Base-by-base conservation (phyloP, 2,797 vertebrate species). In the Sebastes trivittatus region DNA sequence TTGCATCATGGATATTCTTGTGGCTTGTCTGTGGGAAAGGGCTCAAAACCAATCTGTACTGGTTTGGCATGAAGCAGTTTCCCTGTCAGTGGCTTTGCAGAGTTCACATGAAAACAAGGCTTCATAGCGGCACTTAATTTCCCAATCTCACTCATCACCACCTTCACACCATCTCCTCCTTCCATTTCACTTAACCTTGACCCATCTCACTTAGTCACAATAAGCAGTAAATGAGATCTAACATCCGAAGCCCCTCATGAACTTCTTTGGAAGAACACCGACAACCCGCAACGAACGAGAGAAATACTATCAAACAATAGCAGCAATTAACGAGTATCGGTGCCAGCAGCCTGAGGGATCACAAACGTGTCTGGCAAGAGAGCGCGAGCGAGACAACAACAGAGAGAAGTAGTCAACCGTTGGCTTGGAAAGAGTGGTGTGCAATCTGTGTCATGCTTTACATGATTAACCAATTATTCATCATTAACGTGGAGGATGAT, bases 1-100 rank as follows among this genome's bases (percentile, higher is more conserved):
- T 72, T 88, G 79, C 83, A 83, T 82, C 49, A 66, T 65, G 25
- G 73, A 66, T 82, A 62, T 81, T 64, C 20, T 82, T 42, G 78
- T 36, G 49, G 70, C 64, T 34, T 7, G 29, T 55, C 64, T 74
- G 79, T 78, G 67, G 64, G 64, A 56, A 81, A 62, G 49, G 7
- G 54, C 27, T 60, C 56, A 7, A 59, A 78, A 82, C 27, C 64
- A 75, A 78, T 76, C 2, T 34, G 65, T 8, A 11, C 56, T 7
- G 2, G 13, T 49, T 52, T 83, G 72, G 22, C 77, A 72, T 60
- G n/a, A 78, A 80, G 65, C 72, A 75, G 72, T 76, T 74, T 20
- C 46, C 42, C 63, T 32, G 73, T 67, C 83, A 72, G 11, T n/a
- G 66, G 62, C 65, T 83, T 60, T 56, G 59, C 32, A 0, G 29